These are phyloP conservation scores for Paramormyrops kingsleyae DNA, from an alignment of 2,113 vertebrate genomes.

Conservation along the genomic window DNA sequence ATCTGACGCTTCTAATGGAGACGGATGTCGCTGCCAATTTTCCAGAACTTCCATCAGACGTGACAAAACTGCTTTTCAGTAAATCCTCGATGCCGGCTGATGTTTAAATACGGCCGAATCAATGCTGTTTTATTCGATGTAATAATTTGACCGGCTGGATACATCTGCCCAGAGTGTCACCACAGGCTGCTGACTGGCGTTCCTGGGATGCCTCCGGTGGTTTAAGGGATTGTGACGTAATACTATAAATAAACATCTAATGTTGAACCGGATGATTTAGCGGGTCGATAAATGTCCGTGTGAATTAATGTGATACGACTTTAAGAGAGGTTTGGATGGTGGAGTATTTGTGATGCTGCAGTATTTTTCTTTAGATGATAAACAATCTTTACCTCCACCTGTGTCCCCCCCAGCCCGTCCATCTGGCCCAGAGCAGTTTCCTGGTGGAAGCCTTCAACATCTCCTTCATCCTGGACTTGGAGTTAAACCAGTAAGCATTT, in stretches of 20 bases:
- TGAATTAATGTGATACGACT: neutral
- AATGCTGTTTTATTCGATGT: conserved; percentile 39
- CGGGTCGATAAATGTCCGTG: neutral
- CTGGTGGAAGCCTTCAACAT: conserved; percentile 72
- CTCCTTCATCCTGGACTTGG: conserved; percentile 79
- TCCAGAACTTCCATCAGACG: neutral
- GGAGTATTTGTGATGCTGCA: neutral
- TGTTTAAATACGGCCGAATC: conserved; percentile 23
- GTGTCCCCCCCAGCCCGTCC: conserved; percentile 58
- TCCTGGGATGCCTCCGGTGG: neutral
- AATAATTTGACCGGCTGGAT: conserved; percentile 21
- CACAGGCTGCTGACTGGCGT: neutral
- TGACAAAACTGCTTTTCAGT: conserved; percentile 16
- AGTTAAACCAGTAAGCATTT: conserved; percentile 78
- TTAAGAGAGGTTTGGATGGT: neutral
- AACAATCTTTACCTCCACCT: neutral
- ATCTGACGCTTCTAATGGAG: conserved; percentile 25
- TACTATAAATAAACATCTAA: neutral
- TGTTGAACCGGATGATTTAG: neutral
- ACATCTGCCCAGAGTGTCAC: neutral
- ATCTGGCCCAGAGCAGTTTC: conserved; percentile 81
- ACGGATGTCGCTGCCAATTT: conserved; percentile 19
- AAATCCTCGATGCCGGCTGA: conserved; percentile 8
- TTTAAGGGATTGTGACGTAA: neutral
- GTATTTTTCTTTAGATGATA: neutral